phyloP scores from a whole-genome alignment of 2,888 invertebrate genomes.

The Nomada fucata region DNA sequence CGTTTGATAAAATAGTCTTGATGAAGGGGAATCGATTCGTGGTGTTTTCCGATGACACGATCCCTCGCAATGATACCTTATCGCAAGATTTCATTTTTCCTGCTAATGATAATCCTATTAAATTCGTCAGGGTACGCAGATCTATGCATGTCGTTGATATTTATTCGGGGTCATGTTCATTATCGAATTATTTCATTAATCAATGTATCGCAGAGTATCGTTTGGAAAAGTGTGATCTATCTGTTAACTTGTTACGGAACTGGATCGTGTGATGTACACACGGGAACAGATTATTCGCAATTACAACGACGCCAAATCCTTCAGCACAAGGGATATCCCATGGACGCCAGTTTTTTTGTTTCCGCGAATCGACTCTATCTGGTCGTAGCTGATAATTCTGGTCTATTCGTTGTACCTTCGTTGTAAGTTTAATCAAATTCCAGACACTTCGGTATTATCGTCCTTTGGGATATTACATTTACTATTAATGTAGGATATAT shows the following conservation, averaged over 20 bases:
- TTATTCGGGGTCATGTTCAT: neutral
- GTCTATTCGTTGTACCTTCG: conserved; percentile 66
- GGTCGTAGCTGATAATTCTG: conserved; percentile 69
- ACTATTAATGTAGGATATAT: conserved; percentile 69
- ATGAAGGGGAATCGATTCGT: conserved; percentile 66
- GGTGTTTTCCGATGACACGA: conserved; percentile 41
- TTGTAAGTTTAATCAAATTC: conserved; percentile 50
- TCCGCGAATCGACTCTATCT: conserved; percentile 72
- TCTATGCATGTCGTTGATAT: neutral
- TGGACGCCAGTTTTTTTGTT: conserved; percentile 74
- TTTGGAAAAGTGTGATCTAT: conserved; percentile 70
- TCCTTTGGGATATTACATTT: neutral
- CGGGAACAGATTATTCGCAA: conserved; percentile 51
- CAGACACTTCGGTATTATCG: neutral
- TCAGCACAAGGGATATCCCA: conserved; percentile 52
- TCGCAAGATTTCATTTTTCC: conserved; percentile 23
- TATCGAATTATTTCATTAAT: neutral
- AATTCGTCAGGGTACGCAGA: conserved; percentile 65
- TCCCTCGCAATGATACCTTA: conserved; percentile 48
- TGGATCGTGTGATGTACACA: conserved; percentile 69
- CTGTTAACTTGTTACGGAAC: conserved; percentile 70
- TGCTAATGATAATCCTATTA: conserved; percentile 32
- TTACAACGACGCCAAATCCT: conserved; percentile 68
- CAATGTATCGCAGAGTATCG: conserved; percentile 59
- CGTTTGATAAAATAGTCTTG: conserved; percentile 63